A percentile compares a stretch with the other conserved stretches of the same genome.
Conservation (phyloP, 2,888 invertebrate species). For the Drosophila pseudotakahashii region DNA sequence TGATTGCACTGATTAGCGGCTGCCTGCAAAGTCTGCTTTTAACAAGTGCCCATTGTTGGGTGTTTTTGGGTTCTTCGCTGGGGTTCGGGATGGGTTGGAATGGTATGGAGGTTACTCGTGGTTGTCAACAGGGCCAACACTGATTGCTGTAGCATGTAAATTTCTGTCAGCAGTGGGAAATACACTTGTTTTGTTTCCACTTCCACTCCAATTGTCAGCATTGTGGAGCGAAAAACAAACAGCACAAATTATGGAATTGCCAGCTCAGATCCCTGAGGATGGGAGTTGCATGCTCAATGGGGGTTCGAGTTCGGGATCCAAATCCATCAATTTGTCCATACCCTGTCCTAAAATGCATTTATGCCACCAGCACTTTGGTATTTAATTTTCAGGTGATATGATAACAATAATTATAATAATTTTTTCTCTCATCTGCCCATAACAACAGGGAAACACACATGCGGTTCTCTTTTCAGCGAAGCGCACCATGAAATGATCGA, state of each 20-base stretch:
- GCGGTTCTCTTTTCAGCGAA: background rate
- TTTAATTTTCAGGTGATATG: background rate
- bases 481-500: conserved; percentile 17
- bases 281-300: background rate
- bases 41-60: conserved; percentile 17
- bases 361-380: too few relatives aligned
- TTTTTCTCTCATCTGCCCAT: background rate
- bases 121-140: conserved; percentile 34
- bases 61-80: background rate
- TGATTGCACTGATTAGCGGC: conserved; percentile 66
- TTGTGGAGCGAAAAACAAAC: conserved; percentile 48
- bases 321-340: background rate
- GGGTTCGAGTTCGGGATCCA: background rate
- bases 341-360: conserved; percentile 1
- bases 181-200: conserved; percentile 20
- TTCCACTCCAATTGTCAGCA: conserved; percentile 43
- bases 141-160: conserved; percentile 53
- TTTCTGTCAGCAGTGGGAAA: conserved; percentile 43
- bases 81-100: background rate
- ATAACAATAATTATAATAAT: background rate
- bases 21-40: conserved; percentile 37
- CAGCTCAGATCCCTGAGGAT: conserved; percentile 11
- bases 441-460: background rate
- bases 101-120: too few relatives aligned
- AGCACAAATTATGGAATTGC: conserved; percentile 49